Percentiles rank a stretch among this genome's conserved stretches.
Evolutionary conservation across 2,888 invertebrate species (phyloP).

Genomic region (Parnassius apollo): DNA sequence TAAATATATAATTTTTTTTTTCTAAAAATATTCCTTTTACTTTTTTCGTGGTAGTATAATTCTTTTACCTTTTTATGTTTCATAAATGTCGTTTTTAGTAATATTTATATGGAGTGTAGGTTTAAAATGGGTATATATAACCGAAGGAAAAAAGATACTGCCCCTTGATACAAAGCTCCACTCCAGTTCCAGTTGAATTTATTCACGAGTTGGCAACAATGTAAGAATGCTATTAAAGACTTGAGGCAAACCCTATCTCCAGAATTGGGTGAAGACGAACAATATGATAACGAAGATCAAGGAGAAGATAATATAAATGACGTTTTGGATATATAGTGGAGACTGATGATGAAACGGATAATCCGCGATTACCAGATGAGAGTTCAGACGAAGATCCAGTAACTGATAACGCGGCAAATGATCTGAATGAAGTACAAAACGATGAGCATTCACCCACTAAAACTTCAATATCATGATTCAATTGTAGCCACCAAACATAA

Average conservation of each 20-base stretch:
- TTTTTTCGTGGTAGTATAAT: too few relatives aligned
- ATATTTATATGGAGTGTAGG: too few relatives aligned
- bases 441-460: slow-evolving; percentile 43
- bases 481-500: too few relatives aligned
- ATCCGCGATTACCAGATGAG: slow-evolving; percentile 67
- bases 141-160: too few relatives aligned
- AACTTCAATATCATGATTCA: too few relatives aligned
- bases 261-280: slow-evolving; percentile 76
- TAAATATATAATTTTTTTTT: too few relatives aligned
- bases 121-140: too few relatives aligned
- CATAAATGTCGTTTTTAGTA: too few relatives aligned
- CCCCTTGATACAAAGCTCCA: too few relatives aligned
- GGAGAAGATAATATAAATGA: slow-evolving; percentile 73
- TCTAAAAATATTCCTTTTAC: too few relatives aligned
- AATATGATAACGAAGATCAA: slow-evolving; percentile 69
- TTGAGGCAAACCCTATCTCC: slow-evolving; percentile 85
- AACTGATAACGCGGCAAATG: slow-evolving; percentile 66
- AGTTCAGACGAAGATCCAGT: slow-evolving; percentile 79
- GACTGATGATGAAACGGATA: slow-evolving; percentile 80
- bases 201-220: slow-evolving; percentile 89
- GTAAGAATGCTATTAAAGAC: slow-evolving; percentile 90
- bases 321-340: slow-evolving; percentile 79
- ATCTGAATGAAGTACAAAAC: slow-evolving; percentile 58
- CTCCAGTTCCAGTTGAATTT: slow-evolving; percentile 79
- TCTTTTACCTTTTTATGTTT: too few relatives aligned